Conservation (phyloP, 2,888 invertebrate genomes). For the Ophion obscuratus region DNA sequence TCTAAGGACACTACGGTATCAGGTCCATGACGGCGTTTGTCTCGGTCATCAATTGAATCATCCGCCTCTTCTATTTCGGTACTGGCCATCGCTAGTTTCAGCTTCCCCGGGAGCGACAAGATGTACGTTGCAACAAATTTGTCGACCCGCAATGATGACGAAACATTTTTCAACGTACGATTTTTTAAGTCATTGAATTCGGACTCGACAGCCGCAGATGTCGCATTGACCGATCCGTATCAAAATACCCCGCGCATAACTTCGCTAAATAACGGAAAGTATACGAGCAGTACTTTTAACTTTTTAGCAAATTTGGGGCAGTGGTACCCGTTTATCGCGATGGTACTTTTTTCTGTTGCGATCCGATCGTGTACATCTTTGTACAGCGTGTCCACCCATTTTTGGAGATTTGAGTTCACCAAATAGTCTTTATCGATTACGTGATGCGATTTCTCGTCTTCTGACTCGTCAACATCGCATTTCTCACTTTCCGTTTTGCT, state of each 20-base stretch:
- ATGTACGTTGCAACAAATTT: not conserved
- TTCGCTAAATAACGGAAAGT: too few species aligned
- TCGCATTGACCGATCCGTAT: not conserved
- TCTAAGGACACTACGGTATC: not conserved
- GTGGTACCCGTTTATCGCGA: too few species aligned
- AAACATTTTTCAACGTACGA: not conserved
- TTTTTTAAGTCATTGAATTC: not conserved
- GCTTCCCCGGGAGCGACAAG: not conserved
- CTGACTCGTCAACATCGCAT: not conserved
- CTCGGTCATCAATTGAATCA: not conserved
- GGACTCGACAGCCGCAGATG: not conserved
- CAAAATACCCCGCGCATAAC: too few species aligned
- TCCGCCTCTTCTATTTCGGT: too few species aligned
- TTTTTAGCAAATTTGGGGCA: too few species aligned
- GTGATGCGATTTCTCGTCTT: not conserved
- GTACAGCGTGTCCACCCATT: too few species aligned
- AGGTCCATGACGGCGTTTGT: slow-evolving; percentile 3
- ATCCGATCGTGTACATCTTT: too few species aligned
- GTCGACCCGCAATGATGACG: not conserved
- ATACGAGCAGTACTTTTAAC: too few species aligned
- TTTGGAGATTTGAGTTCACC: too few species aligned
- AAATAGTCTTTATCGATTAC: not conserved
- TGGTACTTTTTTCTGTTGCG: not conserved
- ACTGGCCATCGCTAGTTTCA: not conserved
- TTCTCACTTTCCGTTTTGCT: not conserved